A percentile compares a stretch with the other conserved stretches of the same genome.
phyloP scores from a whole-genome alignment of 2,888 invertebrate species.

The Lasioglossum villosulum region DNA sequence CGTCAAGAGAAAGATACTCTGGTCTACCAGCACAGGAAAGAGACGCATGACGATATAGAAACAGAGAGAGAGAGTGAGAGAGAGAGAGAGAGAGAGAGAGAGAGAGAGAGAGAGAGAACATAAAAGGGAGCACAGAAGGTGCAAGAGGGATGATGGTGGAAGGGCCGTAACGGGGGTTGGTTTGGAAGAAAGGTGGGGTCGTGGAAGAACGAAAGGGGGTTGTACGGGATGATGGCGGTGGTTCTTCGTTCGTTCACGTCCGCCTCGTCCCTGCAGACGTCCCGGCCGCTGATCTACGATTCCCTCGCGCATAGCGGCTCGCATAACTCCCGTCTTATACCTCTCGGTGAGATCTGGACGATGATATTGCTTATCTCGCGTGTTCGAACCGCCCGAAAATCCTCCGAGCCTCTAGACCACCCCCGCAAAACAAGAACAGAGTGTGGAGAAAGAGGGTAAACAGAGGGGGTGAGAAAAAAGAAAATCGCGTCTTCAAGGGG shows the following conservation, averaged over 20 bases:
- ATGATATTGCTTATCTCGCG: slow-evolving; percentile 74
- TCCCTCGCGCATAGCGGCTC: slow-evolving; percentile 83
- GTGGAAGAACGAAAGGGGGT: slow-evolving; percentile 69
- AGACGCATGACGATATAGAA: slow-evolving; percentile 26
- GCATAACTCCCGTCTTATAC: slow-evolving; percentile 80
- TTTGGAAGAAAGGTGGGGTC: slow-evolving; percentile 61
- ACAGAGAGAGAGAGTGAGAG: slow-evolving; percentile 4
- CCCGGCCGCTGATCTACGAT: slow-evolving; percentile 83
- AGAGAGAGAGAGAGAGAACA: slow-evolving; percentile 64
- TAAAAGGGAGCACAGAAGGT: slow-evolving; percentile 26
- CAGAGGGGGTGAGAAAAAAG: slow-evolving; percentile 56
- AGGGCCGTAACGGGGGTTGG: slow-evolving; percentile 66
- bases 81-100: slow-evolving; percentile 58
- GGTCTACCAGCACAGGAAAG: slow-evolving; percentile 35
- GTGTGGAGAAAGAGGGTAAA: neutral
- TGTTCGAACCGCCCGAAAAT: slow-evolving; percentile 63
- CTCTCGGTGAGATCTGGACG: slow-evolving; percentile 76
- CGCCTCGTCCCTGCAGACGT: slow-evolving; percentile 83
- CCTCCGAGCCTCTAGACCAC: slow-evolving; percentile 40
- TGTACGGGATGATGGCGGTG: slow-evolving; percentile 64
- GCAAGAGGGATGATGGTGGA: neutral
- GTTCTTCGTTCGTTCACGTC: slow-evolving; percentile 72
- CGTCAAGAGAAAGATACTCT: slow-evolving; percentile 60
- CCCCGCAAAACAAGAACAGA: slow-evolving; percentile 49
- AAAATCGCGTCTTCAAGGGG: slow-evolving; percentile 35